Evolutionary conservation across 2,888 invertebrate genomes (phyloP), one percentile per base, ranked within the genome.

Genomic region (Pediacus dermestoides): DNA sequence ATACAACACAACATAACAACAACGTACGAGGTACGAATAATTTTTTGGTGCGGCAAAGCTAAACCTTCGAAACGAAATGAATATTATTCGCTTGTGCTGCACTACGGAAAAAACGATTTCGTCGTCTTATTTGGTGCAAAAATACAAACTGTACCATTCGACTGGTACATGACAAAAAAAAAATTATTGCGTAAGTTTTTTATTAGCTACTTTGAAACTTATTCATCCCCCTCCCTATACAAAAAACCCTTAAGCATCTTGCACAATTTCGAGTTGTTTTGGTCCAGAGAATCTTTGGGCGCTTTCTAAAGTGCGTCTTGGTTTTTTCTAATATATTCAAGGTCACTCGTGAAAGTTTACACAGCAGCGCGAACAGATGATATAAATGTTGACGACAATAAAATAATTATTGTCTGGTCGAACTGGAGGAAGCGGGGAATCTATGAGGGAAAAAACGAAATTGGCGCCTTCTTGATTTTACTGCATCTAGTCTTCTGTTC

Each of bases 341-440:
- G 61, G 61, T 60, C 60, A 53, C 34, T 46, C 52, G 58, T 56
- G 60, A 61, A 62, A 62, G 60, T 60, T 52, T 36, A 34, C 48
- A 41, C n/a, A n/a, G n/a, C n/a, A n/a, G n/a, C 43, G 46, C 44
- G 35, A 44, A 44, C 42, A 33, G 42, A 42, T 42, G 38, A 22
- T 15, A 39, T 32, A 36, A 34, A 32, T 22, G n/a, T n/a, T n/a
- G 34, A 36, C 36, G 36, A 30, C 40, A n/a, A n/a, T n/a, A n/a
- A n/a, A n/a, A n/a, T n/a, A n/a, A n/a, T n/a, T n/a, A n/a, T n/a
- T n/a, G n/a, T n/a, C n/a, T n/a, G n/a, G n/a, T n/a, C n/a, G n/a
- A n/a, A n/a, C n/a, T n/a, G n/a, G n/a, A n/a, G n/a, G n/a, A n/a
- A n/a, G n/a, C n/a, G n/a, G n/a, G n/a, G n/a, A n/a, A n/a, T n/a